Percentiles rank a stretch among this genome's conserved stretches.
These are phyloP conservation scores for Eurytoma californica DNA, from an alignment of 2,888 invertebrate genomes.

Conservation along the genomic window DNA sequence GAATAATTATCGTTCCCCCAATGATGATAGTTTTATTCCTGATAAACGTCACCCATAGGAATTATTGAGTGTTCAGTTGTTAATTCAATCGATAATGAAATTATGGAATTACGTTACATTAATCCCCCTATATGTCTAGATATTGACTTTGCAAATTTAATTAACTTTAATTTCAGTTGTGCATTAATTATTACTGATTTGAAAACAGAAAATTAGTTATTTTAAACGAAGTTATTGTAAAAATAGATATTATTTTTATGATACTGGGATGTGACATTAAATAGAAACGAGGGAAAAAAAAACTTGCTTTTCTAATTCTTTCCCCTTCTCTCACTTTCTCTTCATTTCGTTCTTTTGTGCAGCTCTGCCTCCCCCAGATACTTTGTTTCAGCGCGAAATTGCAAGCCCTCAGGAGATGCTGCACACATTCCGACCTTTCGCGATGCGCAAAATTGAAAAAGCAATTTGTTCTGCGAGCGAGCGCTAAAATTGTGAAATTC, in stretches of 20 bases:
- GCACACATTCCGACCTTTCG: not conserved
- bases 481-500: conserved; percentile 40
- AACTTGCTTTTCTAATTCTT: no score
- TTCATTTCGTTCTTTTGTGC: no score
- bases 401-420: conserved; percentile 22
- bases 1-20: conserved; percentile 4
- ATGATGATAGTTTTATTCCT: conserved; percentile 16
- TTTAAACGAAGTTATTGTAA: no score
- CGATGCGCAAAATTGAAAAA: conserved; percentile 50
- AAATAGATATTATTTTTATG: no score
- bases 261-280: no score
- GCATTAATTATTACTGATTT: no score
- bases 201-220: no score
- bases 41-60: not conserved
- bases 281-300: no score
- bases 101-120: conserved; percentile 27
- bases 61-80: conserved; percentile 19
- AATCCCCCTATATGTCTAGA: no score
- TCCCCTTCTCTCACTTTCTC: no score
- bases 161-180: no score
- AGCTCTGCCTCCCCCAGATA: not conserved
- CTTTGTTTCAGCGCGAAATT: conserved; percentile 44
- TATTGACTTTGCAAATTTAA: no score
- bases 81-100: conserved; percentile 27
- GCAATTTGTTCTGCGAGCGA: conserved; percentile 45